Conservation (phyloP, 1,140 invertebrate genomes). For the Meloidogyne floridensis region DNA sequence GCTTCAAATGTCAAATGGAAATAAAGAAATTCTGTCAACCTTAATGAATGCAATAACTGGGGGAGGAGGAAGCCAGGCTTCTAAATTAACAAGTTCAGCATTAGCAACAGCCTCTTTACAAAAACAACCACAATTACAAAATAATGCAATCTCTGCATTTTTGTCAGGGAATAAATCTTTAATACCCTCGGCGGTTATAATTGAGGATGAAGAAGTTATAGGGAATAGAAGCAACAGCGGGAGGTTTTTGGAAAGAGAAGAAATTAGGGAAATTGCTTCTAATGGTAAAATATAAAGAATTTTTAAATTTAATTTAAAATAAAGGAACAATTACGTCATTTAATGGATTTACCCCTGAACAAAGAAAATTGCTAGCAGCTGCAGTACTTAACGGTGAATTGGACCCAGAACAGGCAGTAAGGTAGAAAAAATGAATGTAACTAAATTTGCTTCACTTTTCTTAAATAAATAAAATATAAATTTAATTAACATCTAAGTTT, state of each 20-base stretch:
- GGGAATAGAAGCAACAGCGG: conserved; percentile 23
- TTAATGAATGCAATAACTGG: conserved; percentile 49
- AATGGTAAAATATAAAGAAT: conserved; percentile 12
- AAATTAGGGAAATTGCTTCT: neutral
- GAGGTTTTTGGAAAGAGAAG: conserved; percentile 1
- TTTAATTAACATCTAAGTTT: no score
- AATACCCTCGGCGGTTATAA: conserved; percentile 4
- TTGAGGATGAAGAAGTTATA: conserved; percentile 25
- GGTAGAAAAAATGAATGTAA: conserved; percentile 44
- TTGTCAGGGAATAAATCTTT: neutral
- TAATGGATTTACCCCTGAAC: conserved; percentile 47
- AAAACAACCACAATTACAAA: neutral
- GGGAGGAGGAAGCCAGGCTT: conserved; percentile 18
- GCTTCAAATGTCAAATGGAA: conserved; percentile 40
- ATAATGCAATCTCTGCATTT: conserved; percentile 1
- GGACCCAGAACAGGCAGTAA: conserved; percentile 41
- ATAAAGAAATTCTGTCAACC: conserved; percentile 31
- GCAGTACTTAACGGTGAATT: conserved; percentile 57
- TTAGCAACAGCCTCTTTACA: conserved; percentile 15
- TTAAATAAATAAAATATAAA: no score
- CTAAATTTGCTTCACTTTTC: neutral
- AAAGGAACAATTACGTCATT: conserved; percentile 36
- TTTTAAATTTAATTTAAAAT: conserved; percentile 16
- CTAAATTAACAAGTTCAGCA: conserved; percentile 59
- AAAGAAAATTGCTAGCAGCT: conserved; percentile 50